Percentiles rank a stretch among this genome's conserved stretches.
Evolutionary conservation across 2,797 vertebrate genomes (phyloP).

Genomic region (Sebastes ruberrimus): DNA sequence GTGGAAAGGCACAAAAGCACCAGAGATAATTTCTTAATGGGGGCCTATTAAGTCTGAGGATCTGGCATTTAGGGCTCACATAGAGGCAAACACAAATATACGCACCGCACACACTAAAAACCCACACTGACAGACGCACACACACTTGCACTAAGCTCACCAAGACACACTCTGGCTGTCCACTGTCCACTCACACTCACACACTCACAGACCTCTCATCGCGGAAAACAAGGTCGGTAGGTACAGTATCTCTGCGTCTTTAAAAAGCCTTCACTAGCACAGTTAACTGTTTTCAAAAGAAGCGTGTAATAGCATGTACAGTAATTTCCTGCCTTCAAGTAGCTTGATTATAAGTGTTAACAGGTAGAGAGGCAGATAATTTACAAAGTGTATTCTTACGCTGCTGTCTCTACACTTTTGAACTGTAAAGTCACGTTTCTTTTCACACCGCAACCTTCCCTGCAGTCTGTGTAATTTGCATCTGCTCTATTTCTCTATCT

Average conservation of each 20-base stretch:
- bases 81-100: constrained; percentile 56
- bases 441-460: background rate
- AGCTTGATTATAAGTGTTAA: background rate
- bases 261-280: background rate
- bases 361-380: background rate
- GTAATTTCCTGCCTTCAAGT: background rate
- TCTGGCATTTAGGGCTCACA: constrained; percentile 73
- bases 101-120: background rate
- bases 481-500: background rate
- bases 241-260: background rate
- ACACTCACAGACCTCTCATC: background rate
- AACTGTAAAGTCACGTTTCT: background rate
- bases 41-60: constrained; percentile 76
- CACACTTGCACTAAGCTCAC: background rate
- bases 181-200: constrained; percentile 9
- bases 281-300: background rate
- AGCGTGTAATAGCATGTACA: background rate
- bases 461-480: background rate
- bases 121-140: background rate
- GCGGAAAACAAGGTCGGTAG: background rate
- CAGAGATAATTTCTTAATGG: constrained; percentile 84
- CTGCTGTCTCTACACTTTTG: background rate
- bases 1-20: constrained; percentile 78
- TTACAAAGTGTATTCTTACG: background rate
- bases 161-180: background rate